Conservation (phyloP, 2,797 vertebrate species). For the Chelon auratus region DNA sequence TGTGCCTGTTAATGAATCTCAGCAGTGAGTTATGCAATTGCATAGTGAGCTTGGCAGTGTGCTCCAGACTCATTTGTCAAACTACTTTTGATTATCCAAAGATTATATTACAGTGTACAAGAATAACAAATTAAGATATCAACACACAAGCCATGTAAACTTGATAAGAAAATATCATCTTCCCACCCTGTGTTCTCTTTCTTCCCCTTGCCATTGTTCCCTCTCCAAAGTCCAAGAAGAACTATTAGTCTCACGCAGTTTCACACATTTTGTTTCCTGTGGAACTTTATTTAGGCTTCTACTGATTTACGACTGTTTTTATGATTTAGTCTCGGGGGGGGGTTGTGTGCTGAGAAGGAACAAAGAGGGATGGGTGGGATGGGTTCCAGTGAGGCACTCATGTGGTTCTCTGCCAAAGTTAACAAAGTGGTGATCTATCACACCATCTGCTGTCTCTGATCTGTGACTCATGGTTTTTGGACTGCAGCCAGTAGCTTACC, state of each 20-base stretch:
- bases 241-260: constrained; percentile 27
- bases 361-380: constrained; percentile 44
- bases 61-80: constrained; percentile 63
- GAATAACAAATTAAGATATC: constrained; percentile 59
- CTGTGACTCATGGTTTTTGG: constrained; percentile 73
- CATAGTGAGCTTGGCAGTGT: constrained; percentile 32
- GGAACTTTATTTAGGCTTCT: constrained; percentile 50
- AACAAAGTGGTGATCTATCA: constrained; percentile 78
- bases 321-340: constrained; percentile 47
- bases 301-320: constrained; percentile 64
- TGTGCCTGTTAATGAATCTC: constrained; percentile 44
- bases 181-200: constrained; percentile 10
- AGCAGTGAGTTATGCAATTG: constrained; percentile 45
- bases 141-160: constrained; percentile 26
- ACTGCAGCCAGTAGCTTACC: constrained; percentile 63
- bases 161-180: constrained; percentile 33
- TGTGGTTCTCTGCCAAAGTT: constrained; percentile 78
- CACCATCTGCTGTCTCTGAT: constrained; percentile 77
- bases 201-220: not conserved
- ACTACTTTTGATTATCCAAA: constrained; percentile 50
- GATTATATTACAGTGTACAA: constrained; percentile 59
- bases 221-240: constrained; percentile 13
- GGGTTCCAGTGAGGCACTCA: constrained; percentile 57
- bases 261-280: constrained; percentile 47
- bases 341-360: constrained; percentile 42